phyloP scores from a whole-genome alignment of 2,113 vertebrate species.

The Ctenodactylus gundi region DNA sequence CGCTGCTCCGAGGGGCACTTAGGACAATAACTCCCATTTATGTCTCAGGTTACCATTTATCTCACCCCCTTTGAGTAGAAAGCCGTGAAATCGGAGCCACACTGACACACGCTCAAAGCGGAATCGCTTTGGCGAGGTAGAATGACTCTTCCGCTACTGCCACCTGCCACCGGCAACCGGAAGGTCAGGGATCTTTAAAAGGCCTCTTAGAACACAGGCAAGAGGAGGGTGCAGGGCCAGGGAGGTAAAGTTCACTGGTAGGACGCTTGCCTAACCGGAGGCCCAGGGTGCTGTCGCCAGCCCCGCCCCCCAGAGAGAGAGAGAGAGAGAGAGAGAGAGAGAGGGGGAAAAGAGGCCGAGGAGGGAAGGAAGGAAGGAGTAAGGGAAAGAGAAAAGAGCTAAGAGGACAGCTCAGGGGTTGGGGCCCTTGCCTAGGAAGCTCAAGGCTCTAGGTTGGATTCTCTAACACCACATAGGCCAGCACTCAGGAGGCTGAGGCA shows the following conservation, averaged over 20 bases:
- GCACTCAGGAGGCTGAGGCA: no score
- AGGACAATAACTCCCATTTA: accelerated
- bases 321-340: no score
- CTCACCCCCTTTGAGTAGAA: no score
- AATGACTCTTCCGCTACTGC: accelerated
- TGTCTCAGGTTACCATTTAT: background rate
- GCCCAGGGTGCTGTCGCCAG: background rate
- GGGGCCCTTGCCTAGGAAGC: no score
- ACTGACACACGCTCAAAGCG: accelerated
- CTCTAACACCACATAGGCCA: no score
- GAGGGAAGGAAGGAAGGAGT: no score
- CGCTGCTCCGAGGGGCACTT: no score
- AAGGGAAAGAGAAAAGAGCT: background rate
- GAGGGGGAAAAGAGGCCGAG: background rate
- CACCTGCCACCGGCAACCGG: accelerated
- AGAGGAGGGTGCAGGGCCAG: no score
- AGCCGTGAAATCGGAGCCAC: accelerated
- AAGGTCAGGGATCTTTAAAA: accelerated
- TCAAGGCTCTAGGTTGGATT: no score
- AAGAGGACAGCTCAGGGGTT: no score
- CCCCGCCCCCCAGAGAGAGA: no score
- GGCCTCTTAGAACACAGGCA: background rate
- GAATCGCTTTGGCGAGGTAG: accelerated
- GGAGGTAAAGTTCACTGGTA: background rate
- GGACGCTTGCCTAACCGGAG: background rate